phyloP scores from a whole-genome alignment of 2,797 vertebrate species.

The Propithecus deckenii region DNA sequence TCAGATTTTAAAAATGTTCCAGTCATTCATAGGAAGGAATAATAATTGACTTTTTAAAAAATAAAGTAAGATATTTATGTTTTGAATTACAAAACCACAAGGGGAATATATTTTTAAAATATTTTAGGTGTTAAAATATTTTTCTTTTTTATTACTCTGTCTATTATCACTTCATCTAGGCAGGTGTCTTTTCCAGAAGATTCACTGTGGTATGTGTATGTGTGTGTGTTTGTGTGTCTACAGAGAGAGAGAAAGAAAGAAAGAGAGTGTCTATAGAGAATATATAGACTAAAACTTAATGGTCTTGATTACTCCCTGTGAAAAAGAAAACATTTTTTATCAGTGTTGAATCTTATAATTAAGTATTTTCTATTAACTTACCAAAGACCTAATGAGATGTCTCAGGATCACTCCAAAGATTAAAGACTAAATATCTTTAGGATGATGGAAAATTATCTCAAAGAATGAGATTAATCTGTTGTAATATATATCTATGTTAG shows the following conservation, averaged over 20 bases:
- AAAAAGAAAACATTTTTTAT: background rate
- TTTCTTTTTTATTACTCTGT: background rate
- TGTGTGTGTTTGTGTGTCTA: no score
- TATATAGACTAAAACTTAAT: background rate
- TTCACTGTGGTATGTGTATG: no score
- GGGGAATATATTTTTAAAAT: background rate
- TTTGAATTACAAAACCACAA: background rate
- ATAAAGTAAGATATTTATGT: background rate
- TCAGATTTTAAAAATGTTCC: background rate
- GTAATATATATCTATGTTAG: background rate
- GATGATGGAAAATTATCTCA: background rate
- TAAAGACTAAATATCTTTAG: background rate
- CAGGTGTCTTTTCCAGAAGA: background rate
- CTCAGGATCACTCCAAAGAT: background rate
- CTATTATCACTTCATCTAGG: background rate
- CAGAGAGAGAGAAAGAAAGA: background rate
- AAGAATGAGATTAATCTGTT: background rate
- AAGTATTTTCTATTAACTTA: background rate
- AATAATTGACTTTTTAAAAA: background rate
- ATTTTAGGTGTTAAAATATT: background rate
- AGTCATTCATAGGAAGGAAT: background rate
- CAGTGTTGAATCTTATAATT: background rate
- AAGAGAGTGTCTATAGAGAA: background rate
- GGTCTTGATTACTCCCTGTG: background rate
- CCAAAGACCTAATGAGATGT: background rate